Base-by-base conservation (phyloP, 2,888 invertebrate genomes). In the Spilosoma lubricipeda region DNA sequence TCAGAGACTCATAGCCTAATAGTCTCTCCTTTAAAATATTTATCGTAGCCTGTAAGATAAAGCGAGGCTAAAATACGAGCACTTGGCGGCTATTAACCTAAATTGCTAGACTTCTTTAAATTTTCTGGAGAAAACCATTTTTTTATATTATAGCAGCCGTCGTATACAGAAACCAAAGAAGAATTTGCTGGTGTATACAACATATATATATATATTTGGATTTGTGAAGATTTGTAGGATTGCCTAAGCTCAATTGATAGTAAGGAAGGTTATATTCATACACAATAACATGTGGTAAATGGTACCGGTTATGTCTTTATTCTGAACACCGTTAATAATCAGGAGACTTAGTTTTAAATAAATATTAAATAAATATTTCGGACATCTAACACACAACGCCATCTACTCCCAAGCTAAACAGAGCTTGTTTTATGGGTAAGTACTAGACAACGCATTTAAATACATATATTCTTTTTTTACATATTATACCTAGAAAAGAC, bases 41-140 rank as follows among this genome's bases (percentile, higher is more conserved):
- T 56, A 69, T 36, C 23, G 36, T 36, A 69, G 69, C 39, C 52
- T 56, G 56, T 13, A 63, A 70, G 63, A 70, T 63, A 70, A 63
- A 70, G 42, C 63, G 42, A 23, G 59, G 30, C 39, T 48, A 48
- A 68, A 68, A 68, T 63, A 30, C 63, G 33, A 42, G 63, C n/a
- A 70, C 59, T 63, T 70, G 39, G 59, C 30, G 13, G 13, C 70
- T 33, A 64, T 71, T 45, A 45, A 45, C 59, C 42, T 64, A 64
- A 64, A 45, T 45, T 45, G 52, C 36, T 23, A 18, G 48, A 71
- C 27, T 66, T 36, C 30, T 66, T 56, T 27, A 33, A 71, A 48
- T n/a, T 71, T 52, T 27, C 33, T 66, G 36, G n/a, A 36, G 65
- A 73, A 82, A 33, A 66, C 23, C 20, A 79, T 73, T 69, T 65